A percentile compares a stretch with the other conserved stretches of the same genome.
These are phyloP conservation scores for Cryptocephalus primarius DNA, from an alignment of 2,888 invertebrate species.

Conservation along the genomic window DNA sequence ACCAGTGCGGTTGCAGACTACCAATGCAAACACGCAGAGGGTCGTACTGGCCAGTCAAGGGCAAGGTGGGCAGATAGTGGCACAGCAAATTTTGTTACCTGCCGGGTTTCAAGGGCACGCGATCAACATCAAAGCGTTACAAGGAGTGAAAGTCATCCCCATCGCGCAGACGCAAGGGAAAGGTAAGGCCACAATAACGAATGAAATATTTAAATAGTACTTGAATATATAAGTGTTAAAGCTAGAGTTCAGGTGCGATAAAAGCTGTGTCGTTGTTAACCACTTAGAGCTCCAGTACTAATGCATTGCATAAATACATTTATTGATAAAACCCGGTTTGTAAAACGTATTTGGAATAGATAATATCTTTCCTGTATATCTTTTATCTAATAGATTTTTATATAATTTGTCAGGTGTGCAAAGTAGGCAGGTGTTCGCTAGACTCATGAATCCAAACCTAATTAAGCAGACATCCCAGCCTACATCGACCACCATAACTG, in stretches of 20 bases:
- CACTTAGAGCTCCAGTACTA: too few relatives aligned
- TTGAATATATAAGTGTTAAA: too few relatives aligned
- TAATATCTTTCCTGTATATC: neutral
- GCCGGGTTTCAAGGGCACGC: slow-evolving; percentile 49
- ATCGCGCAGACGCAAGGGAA: slow-evolving; percentile 36
- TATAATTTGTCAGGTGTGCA: slow-evolving; percentile 24
- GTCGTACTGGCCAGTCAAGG: slow-evolving; percentile 46
- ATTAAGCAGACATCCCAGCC: slow-evolving; percentile 18
- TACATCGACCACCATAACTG: slow-evolving; percentile 7
- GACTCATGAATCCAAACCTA: slow-evolving; percentile 37
- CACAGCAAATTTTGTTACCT: slow-evolving; percentile 49
- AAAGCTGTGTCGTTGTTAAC: too few relatives aligned
- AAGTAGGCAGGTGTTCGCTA: slow-evolving; percentile 39
- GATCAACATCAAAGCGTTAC: slow-evolving; percentile 49
- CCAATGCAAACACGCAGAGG: slow-evolving; percentile 29
- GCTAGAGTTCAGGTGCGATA: too few relatives aligned
- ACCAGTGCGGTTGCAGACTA: slow-evolving; percentile 31
- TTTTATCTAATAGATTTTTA: too few relatives aligned
- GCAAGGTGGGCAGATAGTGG: slow-evolving; percentile 38
- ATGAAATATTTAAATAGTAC: too few relatives aligned
- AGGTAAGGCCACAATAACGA: neutral
- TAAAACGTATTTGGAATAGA: neutral
- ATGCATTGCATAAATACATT: too few relatives aligned
- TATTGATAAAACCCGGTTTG: too few relatives aligned
- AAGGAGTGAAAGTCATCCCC: slow-evolving; percentile 52